These are phyloP conservation scores for Dolichopus griseipennis DNA, from an alignment of 2,888 invertebrate species.

Conservation along the genomic window DNA sequence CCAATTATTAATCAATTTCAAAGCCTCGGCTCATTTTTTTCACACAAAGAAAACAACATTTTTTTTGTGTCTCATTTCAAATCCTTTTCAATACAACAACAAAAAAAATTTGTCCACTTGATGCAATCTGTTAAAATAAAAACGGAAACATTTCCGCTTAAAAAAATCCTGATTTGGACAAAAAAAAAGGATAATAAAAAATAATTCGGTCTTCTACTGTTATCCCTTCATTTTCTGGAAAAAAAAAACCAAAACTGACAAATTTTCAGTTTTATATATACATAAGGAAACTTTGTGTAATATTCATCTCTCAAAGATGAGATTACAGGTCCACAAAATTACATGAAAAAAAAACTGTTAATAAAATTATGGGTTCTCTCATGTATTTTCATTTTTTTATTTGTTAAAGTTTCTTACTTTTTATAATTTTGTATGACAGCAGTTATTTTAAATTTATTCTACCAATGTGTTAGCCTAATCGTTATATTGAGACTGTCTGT, in stretches of 20 bases:
- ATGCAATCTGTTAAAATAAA: neutral
- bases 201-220: neutral
- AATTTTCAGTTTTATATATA: neutral
- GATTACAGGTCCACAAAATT: neutral
- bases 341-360: neutral
- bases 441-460: no score
- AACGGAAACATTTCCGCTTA: neutral
- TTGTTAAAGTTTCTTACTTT: no score
- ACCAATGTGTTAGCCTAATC: no score
- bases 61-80: neutral
- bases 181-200: neutral
- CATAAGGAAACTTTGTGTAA: neutral
- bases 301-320: neutral
- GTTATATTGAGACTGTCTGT: no score
- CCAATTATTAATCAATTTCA: neutral
- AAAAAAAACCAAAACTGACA: neutral
- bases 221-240: neutral
- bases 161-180: neutral
- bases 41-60: neutral
- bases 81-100: neutral
- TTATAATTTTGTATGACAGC: no score
- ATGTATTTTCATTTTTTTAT: no score
- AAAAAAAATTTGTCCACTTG: neutral
- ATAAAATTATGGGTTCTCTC: neutral
- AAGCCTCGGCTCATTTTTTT: neutral